Conservation (phyloP, 2,888 invertebrate species). For the Zootermopsis nevadensis region DNA sequence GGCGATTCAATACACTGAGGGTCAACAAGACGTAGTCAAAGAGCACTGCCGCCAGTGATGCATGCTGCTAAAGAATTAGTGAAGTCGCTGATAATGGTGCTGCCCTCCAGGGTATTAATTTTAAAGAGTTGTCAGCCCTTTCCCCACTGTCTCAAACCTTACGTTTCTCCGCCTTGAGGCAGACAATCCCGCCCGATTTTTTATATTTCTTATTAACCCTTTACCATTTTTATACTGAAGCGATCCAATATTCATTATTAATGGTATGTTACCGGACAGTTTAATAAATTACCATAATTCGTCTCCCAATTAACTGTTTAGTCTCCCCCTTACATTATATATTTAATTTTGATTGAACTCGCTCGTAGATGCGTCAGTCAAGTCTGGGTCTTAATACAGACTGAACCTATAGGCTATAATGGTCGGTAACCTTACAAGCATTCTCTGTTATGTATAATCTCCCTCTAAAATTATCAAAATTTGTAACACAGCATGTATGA, state of each 20-base stretch:
- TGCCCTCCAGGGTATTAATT: constrained; percentile 35
- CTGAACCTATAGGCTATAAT: not conserved
- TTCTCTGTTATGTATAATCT: constrained; percentile 27
- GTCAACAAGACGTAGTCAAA: too few relatives aligned
- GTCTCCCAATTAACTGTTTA: constrained; percentile 49
- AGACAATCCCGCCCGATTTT: constrained; percentile 29
- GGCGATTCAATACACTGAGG: too few relatives aligned
- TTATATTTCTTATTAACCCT: constrained; percentile 36
- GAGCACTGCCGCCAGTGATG: not conserved
- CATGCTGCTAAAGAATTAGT: constrained; percentile 34
- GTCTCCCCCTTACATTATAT: constrained; percentile 45
- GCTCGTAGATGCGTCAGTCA: not conserved
- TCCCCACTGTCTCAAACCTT: not conserved
- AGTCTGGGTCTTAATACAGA: not conserved
- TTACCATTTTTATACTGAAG: not conserved
- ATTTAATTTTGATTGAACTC: constrained; percentile 48
- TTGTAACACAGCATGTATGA: not conserved
- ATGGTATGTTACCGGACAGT: constrained; percentile 47
- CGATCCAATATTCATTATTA: constrained; percentile 43
- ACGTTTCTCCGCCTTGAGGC: constrained; percentile 19
- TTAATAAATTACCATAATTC: constrained; percentile 50
- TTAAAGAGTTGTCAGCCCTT: constrained; percentile 41
- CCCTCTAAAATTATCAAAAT: constrained; percentile 16
- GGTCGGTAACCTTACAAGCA: not conserved
- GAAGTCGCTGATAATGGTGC: constrained; percentile 37